phyloP scores from a whole-genome alignment of 1,140 invertebrate species.

The Pissodes strobi region DNA sequence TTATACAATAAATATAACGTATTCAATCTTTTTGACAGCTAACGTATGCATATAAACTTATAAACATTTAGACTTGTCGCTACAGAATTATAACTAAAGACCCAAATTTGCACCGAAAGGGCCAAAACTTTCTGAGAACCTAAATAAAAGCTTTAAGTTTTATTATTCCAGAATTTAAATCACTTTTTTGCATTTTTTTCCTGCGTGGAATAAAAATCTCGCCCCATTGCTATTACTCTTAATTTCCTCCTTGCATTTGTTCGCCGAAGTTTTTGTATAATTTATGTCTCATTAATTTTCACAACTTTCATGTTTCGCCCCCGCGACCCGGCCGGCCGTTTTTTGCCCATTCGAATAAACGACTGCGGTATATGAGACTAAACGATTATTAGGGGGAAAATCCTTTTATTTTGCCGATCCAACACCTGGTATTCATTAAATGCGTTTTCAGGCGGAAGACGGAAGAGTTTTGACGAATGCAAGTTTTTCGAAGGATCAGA shows the following conservation, averaged over 20 bases:
- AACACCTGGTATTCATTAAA: too few relatives aligned
- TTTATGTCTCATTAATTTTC: conserved; percentile 42
- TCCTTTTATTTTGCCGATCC: too few relatives aligned
- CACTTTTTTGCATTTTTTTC: conserved; percentile 27
- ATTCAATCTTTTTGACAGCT: too few relatives aligned
- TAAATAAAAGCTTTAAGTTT: conserved; percentile 22
- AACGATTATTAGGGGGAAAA: too few relatives aligned
- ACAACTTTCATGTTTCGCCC: conserved; percentile 18
- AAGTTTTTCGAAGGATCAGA: too few relatives aligned
- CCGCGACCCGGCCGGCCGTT: conserved; percentile 30
- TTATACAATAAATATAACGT: too few relatives aligned
- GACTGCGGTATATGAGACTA: too few relatives aligned
- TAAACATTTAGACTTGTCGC: conserved; percentile 9
- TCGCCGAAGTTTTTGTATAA: conserved; percentile 39
- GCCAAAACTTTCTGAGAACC: conserved; percentile 7
- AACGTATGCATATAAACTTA: too few relatives aligned
- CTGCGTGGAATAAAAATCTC: conserved; percentile 29
- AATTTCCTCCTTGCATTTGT: conserved; percentile 41
- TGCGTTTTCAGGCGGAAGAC: too few relatives aligned
- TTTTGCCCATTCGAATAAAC: too few relatives aligned
- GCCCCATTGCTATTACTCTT: conserved; percentile 37
- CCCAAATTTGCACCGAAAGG: conserved; percentile 4
- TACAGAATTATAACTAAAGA: conserved; percentile 21
- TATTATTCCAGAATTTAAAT: conserved; percentile 26
- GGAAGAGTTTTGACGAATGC: too few relatives aligned